Evolutionary conservation across 2,113 vertebrate species (phyloP), one percentile per base, ranked within the genome.

Genomic region (Nycticryphes semicollaris): DNA sequence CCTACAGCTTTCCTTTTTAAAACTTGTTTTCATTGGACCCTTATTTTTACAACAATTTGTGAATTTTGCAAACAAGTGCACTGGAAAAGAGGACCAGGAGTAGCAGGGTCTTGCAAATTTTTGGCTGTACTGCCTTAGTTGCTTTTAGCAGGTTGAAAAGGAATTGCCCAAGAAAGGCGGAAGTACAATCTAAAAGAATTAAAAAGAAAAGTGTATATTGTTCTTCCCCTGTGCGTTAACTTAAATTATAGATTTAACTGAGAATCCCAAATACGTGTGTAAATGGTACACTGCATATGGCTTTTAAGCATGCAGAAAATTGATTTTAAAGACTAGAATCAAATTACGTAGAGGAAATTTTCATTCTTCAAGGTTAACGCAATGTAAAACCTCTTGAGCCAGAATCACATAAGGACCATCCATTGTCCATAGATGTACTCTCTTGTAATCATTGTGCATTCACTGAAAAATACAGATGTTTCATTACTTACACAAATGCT

Each of bases 291-390:
- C 30, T 14, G 47, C 6, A 1, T 79, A 93, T 93, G 70, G n/a
- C 81, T 94, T 90, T 85, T 76, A 74, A 81, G 75, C 76, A n/a
- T 53, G 64, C 62, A 91, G 69, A 87, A 94, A 79, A 80, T 79
- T 56, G 66, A 79, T 89, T 91, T 25, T 92, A 33, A 91, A 94
- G 54, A 60, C 48, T 43, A 83, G 54, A 83, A 77, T 93, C 59
- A 70, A 63, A 84, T 96, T 94, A 85, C 1, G 1, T 59, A 43
- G 23, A 57, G 59, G 62, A 88, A 84, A 76, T 91, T 57, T 57
- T 95, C 50, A 74, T 94, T 93, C 70, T 83, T 96, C 6, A 39
- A 24, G 73, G 62, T 92, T 89, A 93, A 77, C 2, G 1, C 19
- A 54, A n/a, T 41, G 33, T 51, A 57, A 84, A 76, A 87, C 69